Evolutionary conservation across 2,797 vertebrate genomes (phyloP), one percentile per base, ranked within the genome.

Genomic region (Thunnus albacares): DNA sequence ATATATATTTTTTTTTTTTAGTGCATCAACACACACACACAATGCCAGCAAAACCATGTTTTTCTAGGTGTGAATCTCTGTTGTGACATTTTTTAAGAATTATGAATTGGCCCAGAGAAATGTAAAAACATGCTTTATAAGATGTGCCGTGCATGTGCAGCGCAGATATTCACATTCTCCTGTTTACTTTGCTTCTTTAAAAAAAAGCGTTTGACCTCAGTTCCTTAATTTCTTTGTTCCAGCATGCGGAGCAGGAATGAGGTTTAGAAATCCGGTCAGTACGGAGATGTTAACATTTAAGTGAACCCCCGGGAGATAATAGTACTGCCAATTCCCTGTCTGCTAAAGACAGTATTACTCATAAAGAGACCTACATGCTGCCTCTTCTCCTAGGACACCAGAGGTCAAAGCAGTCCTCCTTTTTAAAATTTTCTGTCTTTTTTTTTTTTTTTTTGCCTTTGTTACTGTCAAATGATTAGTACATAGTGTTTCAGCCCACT

Each of bases 381-480:
- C 2, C n/a, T 60, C 59, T 66, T 69, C 82, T 79, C 70, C 57
- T 38, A 49, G 61, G 87, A 88, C 81, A 89, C 69, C 60, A 80
- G 72, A 91, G 90, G 89, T 93, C 85, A 72, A 85, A 86, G 59
- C 20, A 75, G 63, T 73, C 64, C 75, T 84, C 55, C 65, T 73
- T 87, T 24, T 79, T 69, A 71, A 77, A 83, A 80, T 26, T 53
- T 61, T 57, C 63, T 18, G 3, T 35, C 70, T 60, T 52, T 60
- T 47, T 55, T 84, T 60, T 4, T 33, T 65, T 66, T 11, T 10
- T 38, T 38, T 61, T 72, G 59, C 61, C 79, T 82, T 88, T 86
- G 77, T 90, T 72, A 68, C 90, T 64, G 69, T 90, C 85, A 84
- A 67, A 91, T 93, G 86, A 92, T 94, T 92, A 91, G 87, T 91